These are phyloP conservation scores for Frieseomelitta varia DNA, from an alignment of 1,140 invertebrate genomes.

Conservation along the genomic window DNA sequence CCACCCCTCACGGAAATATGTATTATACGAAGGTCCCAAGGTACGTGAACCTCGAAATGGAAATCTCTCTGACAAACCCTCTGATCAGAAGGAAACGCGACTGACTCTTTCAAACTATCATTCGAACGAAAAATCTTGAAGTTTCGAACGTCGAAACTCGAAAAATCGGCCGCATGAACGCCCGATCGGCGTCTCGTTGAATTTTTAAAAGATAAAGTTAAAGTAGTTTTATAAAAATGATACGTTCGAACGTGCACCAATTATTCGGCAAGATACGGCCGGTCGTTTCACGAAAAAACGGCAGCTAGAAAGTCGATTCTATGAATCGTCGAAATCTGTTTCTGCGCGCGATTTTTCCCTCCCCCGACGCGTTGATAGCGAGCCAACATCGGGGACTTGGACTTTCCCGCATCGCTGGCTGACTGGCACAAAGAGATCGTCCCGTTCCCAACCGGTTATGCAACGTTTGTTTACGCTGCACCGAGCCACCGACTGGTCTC, in stretches of 20 bases:
- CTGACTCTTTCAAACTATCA: too few relatives aligned
- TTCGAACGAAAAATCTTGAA: too few relatives aligned
- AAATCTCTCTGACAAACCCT: background rate
- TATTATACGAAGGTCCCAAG: conserved; percentile 2
- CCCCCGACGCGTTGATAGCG: background rate
- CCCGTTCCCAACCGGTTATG: conserved; percentile 40
- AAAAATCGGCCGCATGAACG: too few relatives aligned
- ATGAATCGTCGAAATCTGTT: background rate
- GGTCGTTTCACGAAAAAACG: background rate
- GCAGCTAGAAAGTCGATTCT: background rate
- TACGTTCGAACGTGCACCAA: background rate
- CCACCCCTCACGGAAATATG: conserved; percentile 24
- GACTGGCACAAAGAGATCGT: conserved; percentile 28
- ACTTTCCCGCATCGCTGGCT: conserved; percentile 14
- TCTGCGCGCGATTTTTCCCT: background rate
- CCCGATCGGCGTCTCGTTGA: too few relatives aligned
- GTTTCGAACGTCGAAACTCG: too few relatives aligned
- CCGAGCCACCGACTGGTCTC: conserved; percentile 42
- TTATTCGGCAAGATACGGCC: background rate
- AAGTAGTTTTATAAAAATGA: background rate
- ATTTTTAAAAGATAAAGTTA: too few relatives aligned
- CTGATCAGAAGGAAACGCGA: too few relatives aligned
- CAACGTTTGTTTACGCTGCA: conserved; percentile 59
- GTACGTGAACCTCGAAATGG: background rate
- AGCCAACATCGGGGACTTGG: background rate